Conservation (phyloP, 2,113 vertebrate genomes). For the Uria aalge region DNA sequence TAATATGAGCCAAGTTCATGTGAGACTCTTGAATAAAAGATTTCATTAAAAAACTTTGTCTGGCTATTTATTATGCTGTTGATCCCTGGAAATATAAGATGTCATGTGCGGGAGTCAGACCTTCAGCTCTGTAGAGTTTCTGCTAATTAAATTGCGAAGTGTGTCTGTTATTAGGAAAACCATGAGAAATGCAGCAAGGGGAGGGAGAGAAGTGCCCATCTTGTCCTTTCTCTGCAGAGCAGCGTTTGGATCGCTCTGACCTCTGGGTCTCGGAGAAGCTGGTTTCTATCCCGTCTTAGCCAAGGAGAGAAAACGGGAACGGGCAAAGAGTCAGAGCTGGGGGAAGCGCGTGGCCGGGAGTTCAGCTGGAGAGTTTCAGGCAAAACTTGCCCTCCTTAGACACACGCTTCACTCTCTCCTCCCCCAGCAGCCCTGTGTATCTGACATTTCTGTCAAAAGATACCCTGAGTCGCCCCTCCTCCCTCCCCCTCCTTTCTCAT, state of each 20-base stretch:
- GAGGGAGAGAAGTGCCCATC: slow-evolving; percentile 5
- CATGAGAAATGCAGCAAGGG: not conserved
- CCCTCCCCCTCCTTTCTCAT: slow-evolving; percentile 8
- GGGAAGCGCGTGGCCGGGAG: not conserved
- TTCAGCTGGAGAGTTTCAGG: not conserved
- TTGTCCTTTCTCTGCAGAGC: not conserved
- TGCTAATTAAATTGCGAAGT: slow-evolving; percentile 51
- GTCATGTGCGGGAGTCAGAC: slow-evolving; percentile 35
- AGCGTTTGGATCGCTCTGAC: not conserved
- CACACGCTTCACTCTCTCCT: not conserved
- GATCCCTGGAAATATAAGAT: slow-evolving; percentile 26
- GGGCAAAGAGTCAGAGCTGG: not conserved
- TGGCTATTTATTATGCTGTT: slow-evolving; percentile 43
- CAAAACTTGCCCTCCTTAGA: not conserved
- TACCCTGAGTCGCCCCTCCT: not conserved
- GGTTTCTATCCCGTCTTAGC: not conserved
- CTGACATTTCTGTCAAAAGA: slow-evolving; percentile 57
- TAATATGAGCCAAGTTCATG: not conserved
- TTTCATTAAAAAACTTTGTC: slow-evolving; percentile 47
- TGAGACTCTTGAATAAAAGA: slow-evolving; percentile 33
- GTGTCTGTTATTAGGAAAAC: slow-evolving; percentile 28
- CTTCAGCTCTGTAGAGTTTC: slow-evolving; percentile 8
- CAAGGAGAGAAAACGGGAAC: not conserved
- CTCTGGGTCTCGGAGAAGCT: not conserved
- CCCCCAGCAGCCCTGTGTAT: not conserved